Base-by-base conservation (phyloP, 2,888 invertebrate genomes). In the Hedychridium roseum region DNA sequence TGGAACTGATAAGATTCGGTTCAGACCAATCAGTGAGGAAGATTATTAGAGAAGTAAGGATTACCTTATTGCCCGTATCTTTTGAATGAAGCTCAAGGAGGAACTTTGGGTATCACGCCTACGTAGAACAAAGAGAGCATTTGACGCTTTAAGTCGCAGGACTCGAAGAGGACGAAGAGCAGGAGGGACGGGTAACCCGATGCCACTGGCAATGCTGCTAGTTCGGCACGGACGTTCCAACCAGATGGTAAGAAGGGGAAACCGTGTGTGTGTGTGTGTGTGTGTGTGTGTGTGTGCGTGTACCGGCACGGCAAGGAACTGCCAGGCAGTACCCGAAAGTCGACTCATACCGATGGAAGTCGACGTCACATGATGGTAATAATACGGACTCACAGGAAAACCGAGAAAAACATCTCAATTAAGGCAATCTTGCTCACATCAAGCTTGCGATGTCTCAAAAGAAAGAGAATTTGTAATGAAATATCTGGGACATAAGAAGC, bases 131-230 rank as follows among this genome's bases (percentile, higher is more conserved):
- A 66, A 66, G 65, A 70, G 63, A 70, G 60, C 63, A 64, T 66
- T 68, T 63, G 69, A 60, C 55, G 54, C 54, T 62, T 65, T 61
- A 54, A 55, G 52, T 28, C 41, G 50, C 50, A 31, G 50, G 51
- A 59, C 39, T 60, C 52, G 45, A 53, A 40, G 41, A 48, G 28
- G 43, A 48, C 46, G 50, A 38, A 45, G 27, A 17, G 37, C 31
- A 37, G 56, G 43, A 46, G 50, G 56, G 57, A 45, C 49, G 30
- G 58, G 73, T 71, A 72, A 72, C 60, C 54, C 59, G 70, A 72
- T 63, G 68, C 71, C 62, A 55, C 39, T 57, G 58, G 56, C 57
- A 59, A 54, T 50, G 40, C 35, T 43, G 60, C 52, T 51, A 55
- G 42, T 53, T 54, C 47, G 31, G 38, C 58, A 52, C 49, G 32